These are phyloP conservation scores for Halocynthia roretzi DNA, from an alignment of 23 tunicate species.

Conservation along the genomic window DNA sequence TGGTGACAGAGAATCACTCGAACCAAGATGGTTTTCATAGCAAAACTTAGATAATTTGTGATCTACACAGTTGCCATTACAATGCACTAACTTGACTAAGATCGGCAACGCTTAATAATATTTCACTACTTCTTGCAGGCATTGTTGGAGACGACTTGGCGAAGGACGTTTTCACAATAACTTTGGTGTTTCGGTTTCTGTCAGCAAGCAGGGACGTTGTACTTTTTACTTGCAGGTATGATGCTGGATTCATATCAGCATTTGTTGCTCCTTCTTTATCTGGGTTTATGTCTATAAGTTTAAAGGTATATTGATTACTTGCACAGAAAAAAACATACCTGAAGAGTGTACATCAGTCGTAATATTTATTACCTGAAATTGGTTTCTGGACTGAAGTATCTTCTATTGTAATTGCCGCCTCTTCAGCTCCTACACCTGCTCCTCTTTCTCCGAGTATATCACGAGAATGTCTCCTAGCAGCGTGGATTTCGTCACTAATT, in stretches of 20 bases:
- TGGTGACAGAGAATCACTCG: no score
- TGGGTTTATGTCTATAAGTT: no score
- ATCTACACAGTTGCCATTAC: no score
- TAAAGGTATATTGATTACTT: no score
- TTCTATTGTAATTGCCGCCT: slow-evolving; percentile 15
- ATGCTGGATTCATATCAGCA: no score
- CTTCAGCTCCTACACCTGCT: slow-evolving; percentile 70
- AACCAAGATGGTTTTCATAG: no score
- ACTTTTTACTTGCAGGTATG: no score
- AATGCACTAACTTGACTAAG: background rate
- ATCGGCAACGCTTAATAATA: slow-evolving; percentile 7
- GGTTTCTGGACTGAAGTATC: background rate
- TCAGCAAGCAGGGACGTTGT: no score
- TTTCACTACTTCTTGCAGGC: slow-evolving; percentile 4
- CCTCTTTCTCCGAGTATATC: slow-evolving; percentile 35
- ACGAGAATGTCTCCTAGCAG: slow-evolving; percentile 2
- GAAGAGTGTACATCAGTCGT: background rate
- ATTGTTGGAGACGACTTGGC: background rate
- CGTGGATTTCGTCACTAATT: slow-evolving; percentile 56
- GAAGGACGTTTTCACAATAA: no score
- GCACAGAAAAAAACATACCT: background rate
- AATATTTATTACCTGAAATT: background rate
- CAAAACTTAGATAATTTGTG: no score
- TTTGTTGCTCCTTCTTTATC: no score
- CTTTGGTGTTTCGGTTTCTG: no score